Evolutionary conservation across 2,797 vertebrate species (phyloP).

Genomic region (Gouania willdenowi): DNA sequence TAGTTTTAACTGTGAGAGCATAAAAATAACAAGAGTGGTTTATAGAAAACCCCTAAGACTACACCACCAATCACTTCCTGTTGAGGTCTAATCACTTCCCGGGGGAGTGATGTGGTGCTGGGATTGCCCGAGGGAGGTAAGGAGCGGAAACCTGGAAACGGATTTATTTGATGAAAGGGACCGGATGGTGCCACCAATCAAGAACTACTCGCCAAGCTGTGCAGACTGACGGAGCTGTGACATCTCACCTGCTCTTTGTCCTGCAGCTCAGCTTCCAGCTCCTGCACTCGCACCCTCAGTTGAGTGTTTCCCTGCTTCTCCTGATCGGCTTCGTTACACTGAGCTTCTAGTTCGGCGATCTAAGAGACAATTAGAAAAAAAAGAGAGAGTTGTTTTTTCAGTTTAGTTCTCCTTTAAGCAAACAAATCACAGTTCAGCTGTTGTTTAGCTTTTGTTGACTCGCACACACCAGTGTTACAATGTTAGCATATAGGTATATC

Average conservation of each 20-base stretch:
- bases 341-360: constrained; percentile 88
- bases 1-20: neutral
- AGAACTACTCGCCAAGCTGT: neutral
- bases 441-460: too few species aligned
- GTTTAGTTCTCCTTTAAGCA: too few species aligned
- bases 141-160: neutral
- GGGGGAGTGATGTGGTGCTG: constrained; percentile 9
- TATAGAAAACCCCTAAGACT: constrained; percentile 10
- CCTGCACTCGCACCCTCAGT: constrained; percentile 81
- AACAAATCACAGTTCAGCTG: too few species aligned
- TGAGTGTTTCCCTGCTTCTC: constrained; percentile 88
- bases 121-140: neutral
- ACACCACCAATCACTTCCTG: constrained; percentile 13
- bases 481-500: too few species aligned
- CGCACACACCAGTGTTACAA: too few species aligned
- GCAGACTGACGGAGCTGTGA: neutral
- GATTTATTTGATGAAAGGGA: neutral
- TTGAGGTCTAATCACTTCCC: constrained; percentile 26
- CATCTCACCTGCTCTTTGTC: constrained; percentile 88
- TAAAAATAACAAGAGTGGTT: constrained; percentile 1
- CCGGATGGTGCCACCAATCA: neutral
- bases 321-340: constrained; percentile 83
- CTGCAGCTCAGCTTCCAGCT: constrained; percentile 85
- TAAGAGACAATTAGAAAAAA: constrained; percentile 36
- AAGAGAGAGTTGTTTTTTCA: too few species aligned